Evolutionary conservation across 2,797 vertebrate genomes (phyloP).

Genomic region (Ateles fusciceps): DNA sequence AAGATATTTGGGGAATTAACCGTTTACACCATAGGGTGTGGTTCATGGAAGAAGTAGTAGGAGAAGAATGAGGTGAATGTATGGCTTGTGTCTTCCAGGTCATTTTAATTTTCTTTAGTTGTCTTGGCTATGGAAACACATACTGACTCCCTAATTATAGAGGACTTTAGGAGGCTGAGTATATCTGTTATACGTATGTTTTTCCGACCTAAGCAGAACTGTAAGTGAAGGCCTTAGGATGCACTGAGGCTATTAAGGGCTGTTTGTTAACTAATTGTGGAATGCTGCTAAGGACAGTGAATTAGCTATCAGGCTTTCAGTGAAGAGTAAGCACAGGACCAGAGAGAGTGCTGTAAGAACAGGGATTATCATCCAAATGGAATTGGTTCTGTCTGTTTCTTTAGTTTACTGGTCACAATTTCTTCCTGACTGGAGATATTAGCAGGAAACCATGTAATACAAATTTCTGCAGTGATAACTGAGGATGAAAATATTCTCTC

Average conservation of each 20-base stretch:
- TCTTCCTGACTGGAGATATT: not conserved
- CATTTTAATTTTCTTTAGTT: not conserved
- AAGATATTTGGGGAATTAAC: not conserved
- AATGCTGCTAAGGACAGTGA: not conserved
- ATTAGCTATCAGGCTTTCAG: not conserved
- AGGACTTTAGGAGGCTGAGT: not conserved
- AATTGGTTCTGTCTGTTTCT: not conserved
- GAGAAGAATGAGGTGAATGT: not conserved
- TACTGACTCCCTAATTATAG: not conserved
- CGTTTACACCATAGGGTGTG: not conserved
- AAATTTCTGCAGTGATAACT: not conserved
- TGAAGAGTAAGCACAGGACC: not conserved
- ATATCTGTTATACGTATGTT: fast-evolving
- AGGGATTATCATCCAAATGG: not conserved
- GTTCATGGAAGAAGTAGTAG: not conserved
- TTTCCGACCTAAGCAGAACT: not conserved
- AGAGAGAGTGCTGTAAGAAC: not conserved
- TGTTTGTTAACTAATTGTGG: not conserved
- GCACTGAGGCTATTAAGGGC: not conserved
- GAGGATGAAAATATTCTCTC: not conserved
- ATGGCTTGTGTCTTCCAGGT: not conserved
- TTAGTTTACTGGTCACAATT: not conserved
- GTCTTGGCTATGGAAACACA: not conserved
- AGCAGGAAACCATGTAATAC: not conserved
- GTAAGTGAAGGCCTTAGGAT: not conserved